A percentile compares a stretch with the other conserved stretches of the same genome.
These are phyloP conservation scores for Ditula angustiorana DNA, from an alignment of 2,888 invertebrate genomes.

Conservation along the genomic window DNA sequence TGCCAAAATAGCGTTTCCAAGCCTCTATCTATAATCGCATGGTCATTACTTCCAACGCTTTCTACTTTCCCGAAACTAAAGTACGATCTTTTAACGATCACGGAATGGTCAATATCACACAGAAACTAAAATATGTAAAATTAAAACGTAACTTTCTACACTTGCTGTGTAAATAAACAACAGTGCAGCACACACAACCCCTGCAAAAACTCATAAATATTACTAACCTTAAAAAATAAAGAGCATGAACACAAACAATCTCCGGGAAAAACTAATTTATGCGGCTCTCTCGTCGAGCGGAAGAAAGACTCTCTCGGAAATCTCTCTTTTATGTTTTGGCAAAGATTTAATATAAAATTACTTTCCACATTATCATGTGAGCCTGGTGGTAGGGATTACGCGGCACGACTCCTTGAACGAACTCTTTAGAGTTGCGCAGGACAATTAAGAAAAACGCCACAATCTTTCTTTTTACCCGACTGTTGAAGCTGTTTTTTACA, in stretches of 20 bases:
- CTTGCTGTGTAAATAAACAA: constrained; percentile 42
- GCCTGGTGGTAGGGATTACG: constrained; percentile 55
- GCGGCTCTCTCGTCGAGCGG: constrained; percentile 69
- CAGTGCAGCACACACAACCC: constrained; percentile 46
- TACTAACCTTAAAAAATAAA: constrained; percentile 68
- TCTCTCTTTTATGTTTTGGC: constrained; percentile 80
- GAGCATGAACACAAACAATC: constrained; percentile 77
- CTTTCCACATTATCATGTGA: constrained; percentile 80
- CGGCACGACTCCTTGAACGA: constrained; percentile 25
- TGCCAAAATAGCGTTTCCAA: too few species aligned
- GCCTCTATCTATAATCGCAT: too few species aligned
- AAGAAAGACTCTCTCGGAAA: constrained; percentile 66
- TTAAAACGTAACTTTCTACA: neutral
- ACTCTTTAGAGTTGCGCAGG: constrained; percentile 7
- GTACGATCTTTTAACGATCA: too few species aligned
- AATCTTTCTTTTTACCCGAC: neutral
- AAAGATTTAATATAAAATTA: constrained; percentile 84
- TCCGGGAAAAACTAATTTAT: constrained; percentile 82
- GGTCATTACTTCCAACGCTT: too few species aligned
- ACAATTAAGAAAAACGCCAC: neutral
- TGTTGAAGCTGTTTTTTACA: too few species aligned
- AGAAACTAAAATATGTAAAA: neutral
- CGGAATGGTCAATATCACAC: too few species aligned
- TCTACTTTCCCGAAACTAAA: too few species aligned
- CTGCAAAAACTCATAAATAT: constrained; percentile 76